Base-by-base conservation (phyloP, 2,888 invertebrate species). In the Ariolimax columbianus region DNA sequence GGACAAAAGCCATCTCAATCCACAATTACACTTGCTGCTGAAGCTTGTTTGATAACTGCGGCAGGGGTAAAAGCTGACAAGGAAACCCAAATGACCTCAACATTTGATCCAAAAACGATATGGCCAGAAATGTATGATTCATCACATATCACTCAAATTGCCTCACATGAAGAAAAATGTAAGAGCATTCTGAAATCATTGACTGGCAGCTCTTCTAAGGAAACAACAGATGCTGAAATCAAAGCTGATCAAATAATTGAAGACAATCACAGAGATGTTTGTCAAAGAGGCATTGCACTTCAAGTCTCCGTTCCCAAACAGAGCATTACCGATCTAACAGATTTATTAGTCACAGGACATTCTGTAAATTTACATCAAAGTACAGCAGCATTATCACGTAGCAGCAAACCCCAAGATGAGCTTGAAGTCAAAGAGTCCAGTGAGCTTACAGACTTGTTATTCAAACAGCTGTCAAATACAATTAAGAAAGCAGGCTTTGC, bases 101-200 rank as follows among this genome's bases (percentile, higher is more conserved):
- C 30, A 2, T 63, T 79, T 66, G 78, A 63, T 43, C 43, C 78
- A 0, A 38, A 66, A 66, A 4, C 19, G 0, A 26, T 43, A 40
- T 66, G 26, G 43, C 78, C 78, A 66, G 78, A 63, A 66, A 40
- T 66, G 19, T 68, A n/a, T 30, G 30, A 47, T 17, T 30, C 79
- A 30, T 11, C 66, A 19, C 40, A n/a, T 40, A n/a, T n/a, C 9
- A 26, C 11, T 43, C 11, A 43, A 30, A 33, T 33, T 55, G 19
- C 19, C 0, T 33, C 33, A 33, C 30, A 68, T 68, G 33, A 66
- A 43, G 33, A 33, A 9, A 68, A 30, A n/a, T 79, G 68, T 66
- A 66, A n/a, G 19, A 66, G 43, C 3, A n/a, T 79, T 40, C 43
- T 79, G 40, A 47, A 68, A 26, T 36, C 77, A 6, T 6, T 59